Percentiles rank a stretch among this genome's conserved stretches.
Conservation (phyloP, 2,113 vertebrate genomes). For the Apodemus sylvaticus region DNA sequence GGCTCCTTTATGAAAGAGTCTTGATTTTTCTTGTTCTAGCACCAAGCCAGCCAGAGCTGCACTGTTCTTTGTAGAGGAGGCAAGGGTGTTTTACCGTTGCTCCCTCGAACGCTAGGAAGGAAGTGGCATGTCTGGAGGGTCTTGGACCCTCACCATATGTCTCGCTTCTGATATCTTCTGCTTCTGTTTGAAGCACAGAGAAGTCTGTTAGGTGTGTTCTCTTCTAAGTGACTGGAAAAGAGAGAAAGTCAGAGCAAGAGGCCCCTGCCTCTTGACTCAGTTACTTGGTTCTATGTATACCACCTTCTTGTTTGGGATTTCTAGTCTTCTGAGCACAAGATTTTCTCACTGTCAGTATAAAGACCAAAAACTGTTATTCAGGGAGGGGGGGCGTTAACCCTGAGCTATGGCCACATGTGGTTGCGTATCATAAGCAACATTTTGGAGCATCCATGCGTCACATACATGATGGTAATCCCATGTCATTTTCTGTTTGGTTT, state of each 20-base stretch:
- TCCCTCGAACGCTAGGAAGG: neutral
- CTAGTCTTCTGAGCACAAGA: neutral
- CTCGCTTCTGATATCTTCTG: neutral
- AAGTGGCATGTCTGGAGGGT: neutral
- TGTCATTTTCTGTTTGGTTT: neutral
- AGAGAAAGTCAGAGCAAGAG: neutral
- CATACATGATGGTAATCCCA: neutral
- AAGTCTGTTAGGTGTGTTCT: neutral
- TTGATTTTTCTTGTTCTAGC: neutral
- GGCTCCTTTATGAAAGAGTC: neutral
- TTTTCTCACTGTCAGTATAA: neutral
- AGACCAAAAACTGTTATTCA: no score
- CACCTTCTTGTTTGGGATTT: neutral
- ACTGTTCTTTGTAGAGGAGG: neutral
- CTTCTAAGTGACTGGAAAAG: neutral
- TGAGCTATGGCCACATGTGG: neutral
- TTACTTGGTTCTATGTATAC: neutral
- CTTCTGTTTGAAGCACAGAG: neutral
- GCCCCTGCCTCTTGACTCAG: fast-evolving
- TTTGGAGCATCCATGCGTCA: neutral
- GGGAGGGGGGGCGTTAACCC: neutral
- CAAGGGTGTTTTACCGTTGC: neutral
- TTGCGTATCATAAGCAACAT: neutral
- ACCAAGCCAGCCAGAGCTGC: neutral
- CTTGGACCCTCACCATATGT: neutral